These are phyloP conservation scores for Centroberyx gerrardi DNA, from an alignment of 2,797 vertebrate genomes.

Conservation along the genomic window DNA sequence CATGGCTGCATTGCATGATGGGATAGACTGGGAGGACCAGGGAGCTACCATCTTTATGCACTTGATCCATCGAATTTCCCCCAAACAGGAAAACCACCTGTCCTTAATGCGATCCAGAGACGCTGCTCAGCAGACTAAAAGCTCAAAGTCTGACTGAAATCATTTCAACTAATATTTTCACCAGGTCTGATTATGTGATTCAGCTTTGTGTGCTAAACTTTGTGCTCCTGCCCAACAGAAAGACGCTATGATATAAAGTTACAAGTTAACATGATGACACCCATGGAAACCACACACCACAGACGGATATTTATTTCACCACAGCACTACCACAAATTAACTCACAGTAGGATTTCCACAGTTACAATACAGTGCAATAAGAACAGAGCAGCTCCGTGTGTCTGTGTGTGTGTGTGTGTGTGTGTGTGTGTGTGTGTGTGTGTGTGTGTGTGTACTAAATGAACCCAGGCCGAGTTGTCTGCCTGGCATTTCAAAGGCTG, in stretches of 20 bases:
- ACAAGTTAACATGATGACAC: not conserved
- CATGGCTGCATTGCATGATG: not conserved
- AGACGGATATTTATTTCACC: not conserved
- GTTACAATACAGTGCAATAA: not conserved
- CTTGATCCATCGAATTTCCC: constrained; percentile 9
- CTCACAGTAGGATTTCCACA: not conserved
- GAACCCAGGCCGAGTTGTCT: constrained; percentile 12
- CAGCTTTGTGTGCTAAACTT: not conserved
- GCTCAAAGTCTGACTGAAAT: constrained; percentile 18
- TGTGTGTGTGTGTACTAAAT: constrained; percentile 2
- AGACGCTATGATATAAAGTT: not conserved
- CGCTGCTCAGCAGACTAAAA: constrained; percentile 17
- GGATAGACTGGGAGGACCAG: constrained; percentile 12
- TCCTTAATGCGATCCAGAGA: constrained; percentile 4
- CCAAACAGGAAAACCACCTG: not conserved
- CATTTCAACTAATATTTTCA: constrained; percentile 17
- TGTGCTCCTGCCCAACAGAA: constrained; percentile 4
- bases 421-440: constrained; percentile 4
- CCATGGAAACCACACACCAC: constrained; percentile 4
- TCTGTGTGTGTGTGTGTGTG: not conserved
- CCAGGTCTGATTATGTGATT: constrained; percentile 17
- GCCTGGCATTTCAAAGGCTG: constrained; percentile 40
- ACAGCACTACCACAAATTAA: not conserved
- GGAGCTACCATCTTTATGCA: constrained; percentile 16
- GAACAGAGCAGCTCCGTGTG: not conserved